Evolutionary conservation across 1,140 invertebrate species (phyloP).

Genomic region (Nebria ingens): DNA sequence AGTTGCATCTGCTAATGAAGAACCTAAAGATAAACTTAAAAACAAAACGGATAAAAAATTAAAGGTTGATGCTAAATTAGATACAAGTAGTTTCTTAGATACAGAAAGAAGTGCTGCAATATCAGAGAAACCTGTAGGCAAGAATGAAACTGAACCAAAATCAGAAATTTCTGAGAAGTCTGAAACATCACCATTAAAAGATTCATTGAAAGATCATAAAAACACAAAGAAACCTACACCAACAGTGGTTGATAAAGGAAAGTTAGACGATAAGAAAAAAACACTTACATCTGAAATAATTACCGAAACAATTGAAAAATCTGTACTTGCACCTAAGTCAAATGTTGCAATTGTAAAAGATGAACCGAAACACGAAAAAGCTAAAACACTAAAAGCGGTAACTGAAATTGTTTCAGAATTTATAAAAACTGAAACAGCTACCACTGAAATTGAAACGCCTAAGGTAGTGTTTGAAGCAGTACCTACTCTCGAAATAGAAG

Average conservation of each 20-base stretch:
- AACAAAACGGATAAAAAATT: conserved; percentile 6
- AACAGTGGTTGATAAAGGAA: too few species aligned
- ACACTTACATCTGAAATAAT: too few species aligned
- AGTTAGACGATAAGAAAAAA: too few species aligned
- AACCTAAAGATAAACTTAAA: neutral
- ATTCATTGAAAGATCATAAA: too few species aligned
- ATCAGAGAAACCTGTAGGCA: too few species aligned
- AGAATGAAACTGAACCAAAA: neutral
- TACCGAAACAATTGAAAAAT: too few species aligned
- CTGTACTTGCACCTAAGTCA: too few species aligned
- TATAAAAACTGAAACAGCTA: neutral
- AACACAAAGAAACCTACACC: too few species aligned
- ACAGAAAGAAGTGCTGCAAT: too few species aligned
- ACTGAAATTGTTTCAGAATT: neutral
- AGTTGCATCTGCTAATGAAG: conserved; percentile 9
- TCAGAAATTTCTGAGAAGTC: neutral
- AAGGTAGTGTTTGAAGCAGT: neutral
- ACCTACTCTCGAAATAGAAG: neutral
- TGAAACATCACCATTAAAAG: too few species aligned
- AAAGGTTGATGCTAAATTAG: neutral
- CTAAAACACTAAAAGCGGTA: neutral
- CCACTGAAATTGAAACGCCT: conserved; percentile 4
- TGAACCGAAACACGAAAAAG: neutral
- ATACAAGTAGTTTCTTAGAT: too few species aligned
- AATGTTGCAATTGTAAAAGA: neutral